Base-by-base conservation (phyloP, 2,888 invertebrate species). In the Geophilus truncorum region DNA sequence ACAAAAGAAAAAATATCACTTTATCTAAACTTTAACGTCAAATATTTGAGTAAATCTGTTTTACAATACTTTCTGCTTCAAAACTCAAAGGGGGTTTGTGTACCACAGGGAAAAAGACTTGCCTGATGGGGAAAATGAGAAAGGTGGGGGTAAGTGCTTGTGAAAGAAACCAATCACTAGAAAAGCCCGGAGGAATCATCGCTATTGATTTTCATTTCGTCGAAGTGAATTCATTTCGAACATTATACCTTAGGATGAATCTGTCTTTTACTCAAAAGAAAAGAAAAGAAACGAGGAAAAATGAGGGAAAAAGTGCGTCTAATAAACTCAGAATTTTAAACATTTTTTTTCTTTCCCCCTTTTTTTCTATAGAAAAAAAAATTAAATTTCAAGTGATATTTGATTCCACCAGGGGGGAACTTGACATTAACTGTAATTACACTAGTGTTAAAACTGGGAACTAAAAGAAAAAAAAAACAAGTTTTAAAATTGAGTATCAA, bases 91-190 rank as follows among this genome's bases (percentile, higher is more conserved):
- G 23, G 21, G 57, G 57, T 18, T 57, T 57, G 57, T 57, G 21
- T 21, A 57, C 57, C 57, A 51, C 51, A 57, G 21, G 57, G 57
- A 12, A 40, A 57, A 57, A 57, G 21, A 57, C 57, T 57, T 57
- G 57, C 21, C 57, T 57, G 57, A 23, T 57, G 57, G 57, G 57
- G 15, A 57, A 57, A 23, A 57, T 57, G 57, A 57, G 57, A 57
- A 57, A 57, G 57, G 57, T 57, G 57, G 57, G 57, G 57, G 57
- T 57, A 57, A 57, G 57, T 57, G 57, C 57, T 57, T 57, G 57
- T 57, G 57, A 57, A 57, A 57, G 57, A 57, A 57, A 57, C 57
- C 57, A 57, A 57, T 57, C 57, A 57, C 57, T 57, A 57, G 57
- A 57, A 57, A 57, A 57, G 57, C 57, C 57, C 57, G 4, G 23